Conservation (phyloP, 2,113 vertebrate species). For the Apodemus speciosus region DNA sequence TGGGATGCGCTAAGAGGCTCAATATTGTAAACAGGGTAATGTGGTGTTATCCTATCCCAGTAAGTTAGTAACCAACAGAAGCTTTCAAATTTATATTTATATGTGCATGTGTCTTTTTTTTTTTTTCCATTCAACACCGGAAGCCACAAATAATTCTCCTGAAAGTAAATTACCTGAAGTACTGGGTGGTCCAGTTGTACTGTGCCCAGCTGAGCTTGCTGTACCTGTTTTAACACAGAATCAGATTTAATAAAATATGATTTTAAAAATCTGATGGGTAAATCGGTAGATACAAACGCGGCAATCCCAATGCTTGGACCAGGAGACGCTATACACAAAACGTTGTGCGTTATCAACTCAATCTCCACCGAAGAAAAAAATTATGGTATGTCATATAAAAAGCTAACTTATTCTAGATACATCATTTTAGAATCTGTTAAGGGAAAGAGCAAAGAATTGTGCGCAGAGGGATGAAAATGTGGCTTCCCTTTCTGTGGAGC, state of each 20-base stretch:
- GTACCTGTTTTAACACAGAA: slow-evolving; percentile 66
- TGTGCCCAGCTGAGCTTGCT: slow-evolving; percentile 19
- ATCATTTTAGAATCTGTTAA: not conserved
- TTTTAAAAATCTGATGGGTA: not conserved
- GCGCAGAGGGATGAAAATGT: not conserved
- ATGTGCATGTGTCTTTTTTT: not conserved
- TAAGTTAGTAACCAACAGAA: not conserved
- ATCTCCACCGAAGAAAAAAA: not conserved
- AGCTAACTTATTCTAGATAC: not conserved
- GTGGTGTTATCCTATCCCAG: not conserved
- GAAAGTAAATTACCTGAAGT: slow-evolving; percentile 66
- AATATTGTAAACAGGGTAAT: not conserved
- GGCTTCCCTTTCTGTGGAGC: not conserved
- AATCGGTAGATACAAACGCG: not conserved
- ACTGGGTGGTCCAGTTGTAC: not conserved
- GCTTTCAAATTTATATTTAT: not conserved
- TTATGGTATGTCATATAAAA: not conserved
- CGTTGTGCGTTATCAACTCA: not conserved
- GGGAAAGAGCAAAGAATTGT: not conserved
- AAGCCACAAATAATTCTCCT: slow-evolving; percentile 22
- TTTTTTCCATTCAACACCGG: not conserved
- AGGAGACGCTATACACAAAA: not conserved
- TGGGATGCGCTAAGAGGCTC: not conserved
- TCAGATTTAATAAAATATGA: not conserved
- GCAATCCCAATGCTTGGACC: not conserved